These are phyloP conservation scores for Aphidius ervi DNA, from an alignment of 1,140 invertebrate species.

Conservation along the genomic window DNA sequence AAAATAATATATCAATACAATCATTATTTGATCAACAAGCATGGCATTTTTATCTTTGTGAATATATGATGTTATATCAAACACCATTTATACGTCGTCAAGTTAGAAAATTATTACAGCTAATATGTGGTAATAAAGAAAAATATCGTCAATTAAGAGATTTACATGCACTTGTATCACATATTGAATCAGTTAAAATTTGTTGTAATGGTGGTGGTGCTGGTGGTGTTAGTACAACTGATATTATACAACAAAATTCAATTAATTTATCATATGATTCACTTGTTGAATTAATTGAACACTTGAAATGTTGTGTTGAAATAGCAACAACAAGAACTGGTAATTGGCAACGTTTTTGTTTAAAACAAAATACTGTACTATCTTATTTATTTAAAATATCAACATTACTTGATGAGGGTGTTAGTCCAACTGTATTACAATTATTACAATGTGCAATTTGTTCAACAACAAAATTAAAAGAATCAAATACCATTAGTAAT, in stretches of 20 bases:
- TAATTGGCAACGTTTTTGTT: slow-evolving; percentile 94
- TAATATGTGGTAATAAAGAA: slow-evolving; percentile 93
- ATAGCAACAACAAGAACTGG: slow-evolving; percentile 84
- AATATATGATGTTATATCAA: slow-evolving; percentile 94
- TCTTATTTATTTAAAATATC: slow-evolving; percentile 49
- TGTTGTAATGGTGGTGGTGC: slow-evolving; percentile 61
- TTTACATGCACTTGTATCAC: slow-evolving; percentile 81
- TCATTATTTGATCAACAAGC: slow-evolving; percentile 57
- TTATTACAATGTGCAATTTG: slow-evolving; percentile 85
- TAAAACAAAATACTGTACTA: slow-evolving; percentile 67
- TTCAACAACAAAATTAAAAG: slow-evolving; percentile 48
- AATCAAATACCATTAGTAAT: slow-evolving; percentile 28
- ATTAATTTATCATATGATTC: slow-evolving; percentile 78
- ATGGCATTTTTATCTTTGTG: slow-evolving; percentile 83
- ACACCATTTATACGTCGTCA: slow-evolving; percentile 73
- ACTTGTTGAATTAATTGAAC: slow-evolving; percentile 88
- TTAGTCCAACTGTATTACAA: slow-evolving; percentile 86
- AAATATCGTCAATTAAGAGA: slow-evolving; percentile 91
- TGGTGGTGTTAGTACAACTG: slow-evolving; percentile 41
- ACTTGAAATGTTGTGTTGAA: slow-evolving; percentile 90
- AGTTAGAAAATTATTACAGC: slow-evolving; percentile 84
- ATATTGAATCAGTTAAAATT: slow-evolving; percentile 62
- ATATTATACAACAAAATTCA: slow-evolving; percentile 39
- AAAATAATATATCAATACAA: slow-evolving; percentile 53
- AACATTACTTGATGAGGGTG: slow-evolving; percentile 82